Percentiles rank a stretch among this genome's conserved stretches.
These are phyloP conservation scores for Euphonia xanthogaster DNA, from an alignment of 2,797 vertebrate species.

Conservation along the genomic window DNA sequence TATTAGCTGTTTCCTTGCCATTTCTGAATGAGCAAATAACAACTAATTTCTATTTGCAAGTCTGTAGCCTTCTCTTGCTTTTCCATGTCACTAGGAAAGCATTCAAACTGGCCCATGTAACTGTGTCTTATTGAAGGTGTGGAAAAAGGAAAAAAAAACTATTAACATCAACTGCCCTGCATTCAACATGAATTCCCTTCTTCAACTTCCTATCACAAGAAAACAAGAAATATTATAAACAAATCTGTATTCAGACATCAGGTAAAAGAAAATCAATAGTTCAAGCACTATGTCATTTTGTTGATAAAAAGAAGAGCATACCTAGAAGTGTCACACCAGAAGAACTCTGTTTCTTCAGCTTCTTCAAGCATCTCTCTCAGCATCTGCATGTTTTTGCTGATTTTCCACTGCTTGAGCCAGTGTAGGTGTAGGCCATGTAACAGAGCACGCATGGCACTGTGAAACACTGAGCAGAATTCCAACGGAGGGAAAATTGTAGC, in stretches of 20 bases:
- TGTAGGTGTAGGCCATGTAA: background rate
- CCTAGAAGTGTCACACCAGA: conserved; percentile 55
- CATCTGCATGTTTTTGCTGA: background rate
- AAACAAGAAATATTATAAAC: background rate
- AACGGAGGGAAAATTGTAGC: background rate
- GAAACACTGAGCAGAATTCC: conserved; percentile 7
- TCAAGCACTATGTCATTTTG: background rate
- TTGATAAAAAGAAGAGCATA: conserved; percentile 62
- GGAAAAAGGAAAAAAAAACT: background rate
- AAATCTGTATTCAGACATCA: background rate
- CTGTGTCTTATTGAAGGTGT: background rate
- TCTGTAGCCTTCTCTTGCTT: background rate
- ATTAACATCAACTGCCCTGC: background rate
- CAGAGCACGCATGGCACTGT: background rate
- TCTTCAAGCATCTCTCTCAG: conserved; percentile 19
- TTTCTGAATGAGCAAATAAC: background rate
- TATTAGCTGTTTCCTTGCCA: background rate
- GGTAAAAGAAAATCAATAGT: background rate
- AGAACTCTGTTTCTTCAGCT: conserved; percentile 50
- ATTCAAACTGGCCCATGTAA: background rate
- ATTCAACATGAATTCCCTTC: background rate
- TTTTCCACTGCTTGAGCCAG: background rate
- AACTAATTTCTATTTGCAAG: background rate
- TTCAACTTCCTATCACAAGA: background rate
- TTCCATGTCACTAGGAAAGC: background rate